Evolutionary conservation across 2,888 invertebrate genomes (phyloP).

Genomic region (Drosophila affinis): DNA sequence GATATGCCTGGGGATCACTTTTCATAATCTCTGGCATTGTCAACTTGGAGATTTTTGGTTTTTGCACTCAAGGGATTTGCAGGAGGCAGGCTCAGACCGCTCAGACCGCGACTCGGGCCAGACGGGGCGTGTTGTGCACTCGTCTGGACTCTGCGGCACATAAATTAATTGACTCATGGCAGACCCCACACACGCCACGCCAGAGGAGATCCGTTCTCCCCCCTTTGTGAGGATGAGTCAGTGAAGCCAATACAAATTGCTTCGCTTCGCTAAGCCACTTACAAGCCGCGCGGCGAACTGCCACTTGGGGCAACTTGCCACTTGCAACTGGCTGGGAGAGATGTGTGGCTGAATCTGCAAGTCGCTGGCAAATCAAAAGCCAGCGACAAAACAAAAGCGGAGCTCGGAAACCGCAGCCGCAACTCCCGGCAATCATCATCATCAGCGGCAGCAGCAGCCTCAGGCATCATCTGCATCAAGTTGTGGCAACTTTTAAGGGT

Average conservation of each 20-base stretch:
- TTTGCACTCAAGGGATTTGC: slow-evolving; percentile 9
- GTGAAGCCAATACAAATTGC: slow-evolving; percentile 54
- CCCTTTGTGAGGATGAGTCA: slow-evolving; percentile 46
- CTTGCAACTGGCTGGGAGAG: slow-evolving; percentile 38
- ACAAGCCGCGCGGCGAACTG: slow-evolving; percentile 49
- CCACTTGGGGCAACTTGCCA: slow-evolving; percentile 53
- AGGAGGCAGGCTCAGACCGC: slow-evolving; percentile 10
- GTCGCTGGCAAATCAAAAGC: slow-evolving; percentile 58
- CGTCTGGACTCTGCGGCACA: slow-evolving; percentile 67
- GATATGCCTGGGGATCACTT: slow-evolving; percentile 20
- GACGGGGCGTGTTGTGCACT: slow-evolving; percentile 61
- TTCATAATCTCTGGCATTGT: slow-evolving; percentile 53
- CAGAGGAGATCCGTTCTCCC: too few relatives aligned
- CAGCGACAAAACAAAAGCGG: slow-evolving; percentile 43
- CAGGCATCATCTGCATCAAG: slow-evolving; percentile 45
- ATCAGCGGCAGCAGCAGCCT: background rate
- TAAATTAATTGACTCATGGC: slow-evolving; percentile 73
- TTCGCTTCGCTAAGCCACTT: slow-evolving; percentile 60
- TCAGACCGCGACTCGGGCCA: background rate
- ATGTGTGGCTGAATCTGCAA: slow-evolving; percentile 53
- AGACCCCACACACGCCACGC: slow-evolving; percentile 23
- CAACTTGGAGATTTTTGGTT: slow-evolving; percentile 51
- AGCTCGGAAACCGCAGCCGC: slow-evolving; percentile 39
- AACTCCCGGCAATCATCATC: slow-evolving; percentile 35
- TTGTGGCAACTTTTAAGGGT: slow-evolving; percentile 50